These are phyloP conservation scores for Apodemia zela DNA, from an alignment of 2,888 invertebrate species.

Conservation along the genomic window DNA sequence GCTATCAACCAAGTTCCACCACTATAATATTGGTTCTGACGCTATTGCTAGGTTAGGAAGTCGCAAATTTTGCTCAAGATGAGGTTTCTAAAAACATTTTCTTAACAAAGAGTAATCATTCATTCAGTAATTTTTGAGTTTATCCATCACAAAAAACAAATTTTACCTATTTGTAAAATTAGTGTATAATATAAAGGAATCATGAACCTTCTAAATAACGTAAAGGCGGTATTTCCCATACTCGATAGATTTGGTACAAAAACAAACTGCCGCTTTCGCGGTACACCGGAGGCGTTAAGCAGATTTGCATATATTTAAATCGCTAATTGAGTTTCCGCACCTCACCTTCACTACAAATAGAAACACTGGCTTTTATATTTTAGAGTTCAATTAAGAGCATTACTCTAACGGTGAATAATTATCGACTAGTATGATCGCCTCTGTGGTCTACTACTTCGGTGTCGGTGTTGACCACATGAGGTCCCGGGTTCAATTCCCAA, in stretches of 20 bases:
- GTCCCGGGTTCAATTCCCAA: too few species aligned
- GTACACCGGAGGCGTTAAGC: conserved; percentile 54
- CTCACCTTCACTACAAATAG: conserved; percentile 19
- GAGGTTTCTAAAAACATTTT: too few species aligned
- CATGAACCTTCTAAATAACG: conserved; percentile 2
- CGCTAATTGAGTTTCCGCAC: conserved; percentile 36
- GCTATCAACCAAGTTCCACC: too few species aligned
- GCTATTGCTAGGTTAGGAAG: too few species aligned
- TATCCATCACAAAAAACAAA: too few species aligned
- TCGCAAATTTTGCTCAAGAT: too few species aligned
- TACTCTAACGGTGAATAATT: conserved; percentile 1
- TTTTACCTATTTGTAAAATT: too few species aligned
- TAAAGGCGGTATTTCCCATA: conserved; percentile 6
- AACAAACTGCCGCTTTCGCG: conserved; percentile 32
- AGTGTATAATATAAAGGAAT: not conserved
- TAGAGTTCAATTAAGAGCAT: conserved; percentile 11
- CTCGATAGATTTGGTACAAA: conserved; percentile 18
- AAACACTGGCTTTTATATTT: conserved; percentile 20
- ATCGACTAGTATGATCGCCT: not conserved
- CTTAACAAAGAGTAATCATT: too few species aligned
- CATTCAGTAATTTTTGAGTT: too few species aligned
- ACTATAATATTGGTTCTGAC: too few species aligned
- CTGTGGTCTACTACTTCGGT: too few species aligned
- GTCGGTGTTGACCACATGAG: too few species aligned
- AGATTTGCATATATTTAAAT: conserved; percentile 66